phyloP scores from a whole-genome alignment of 2,888 invertebrate species.

The Invenusta paracnida region DNA sequence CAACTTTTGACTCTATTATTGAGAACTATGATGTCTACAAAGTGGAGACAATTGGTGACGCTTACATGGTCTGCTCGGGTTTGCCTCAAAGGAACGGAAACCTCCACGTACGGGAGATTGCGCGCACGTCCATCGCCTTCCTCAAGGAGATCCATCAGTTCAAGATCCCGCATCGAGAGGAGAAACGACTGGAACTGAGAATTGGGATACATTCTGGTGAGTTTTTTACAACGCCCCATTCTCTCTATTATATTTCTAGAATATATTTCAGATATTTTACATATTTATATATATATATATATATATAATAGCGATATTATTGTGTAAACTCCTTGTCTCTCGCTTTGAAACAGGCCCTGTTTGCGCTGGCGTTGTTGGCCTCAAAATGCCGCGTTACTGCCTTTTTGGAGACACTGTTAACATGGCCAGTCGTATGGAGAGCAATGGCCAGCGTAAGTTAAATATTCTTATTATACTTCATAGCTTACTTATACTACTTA shows the following conservation, averaged over 20 bases:
- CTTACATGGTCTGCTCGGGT: slow-evolving; percentile 57
- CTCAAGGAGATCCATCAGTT: slow-evolving; percentile 64
- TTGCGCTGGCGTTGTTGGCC: slow-evolving; percentile 61
- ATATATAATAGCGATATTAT: too few species aligned
- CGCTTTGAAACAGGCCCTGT: slow-evolving; percentile 60
- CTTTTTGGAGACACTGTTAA: slow-evolving; percentile 62
- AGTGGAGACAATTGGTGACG: slow-evolving; percentile 49
- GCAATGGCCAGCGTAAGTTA: slow-evolving; percentile 76
- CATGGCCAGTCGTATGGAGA: slow-evolving; percentile 63
- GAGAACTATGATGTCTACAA: slow-evolving; percentile 44
- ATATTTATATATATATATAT: background rate
- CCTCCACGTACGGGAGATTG: slow-evolving; percentile 56
- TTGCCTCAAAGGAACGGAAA: slow-evolving; percentile 56
- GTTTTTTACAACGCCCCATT: background rate
- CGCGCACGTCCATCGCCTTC: slow-evolving; percentile 56
- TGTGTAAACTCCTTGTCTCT: background rate
- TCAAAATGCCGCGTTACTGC: slow-evolving; percentile 62
- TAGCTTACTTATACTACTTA: background rate
- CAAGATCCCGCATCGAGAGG: slow-evolving; percentile 80
- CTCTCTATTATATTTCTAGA: background rate
- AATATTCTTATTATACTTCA: background rate
- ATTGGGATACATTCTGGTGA: slow-evolving; percentile 84
- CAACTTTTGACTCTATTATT: slow-evolving; percentile 45
- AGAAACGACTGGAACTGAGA: slow-evolving; percentile 79
- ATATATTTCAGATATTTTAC: background rate